Percentiles rank a stretch among this genome's conserved stretches.
Evolutionary conservation across 2,113 vertebrate genomes (phyloP).

Genomic region (Rhinichthys klamathensis): DNA sequence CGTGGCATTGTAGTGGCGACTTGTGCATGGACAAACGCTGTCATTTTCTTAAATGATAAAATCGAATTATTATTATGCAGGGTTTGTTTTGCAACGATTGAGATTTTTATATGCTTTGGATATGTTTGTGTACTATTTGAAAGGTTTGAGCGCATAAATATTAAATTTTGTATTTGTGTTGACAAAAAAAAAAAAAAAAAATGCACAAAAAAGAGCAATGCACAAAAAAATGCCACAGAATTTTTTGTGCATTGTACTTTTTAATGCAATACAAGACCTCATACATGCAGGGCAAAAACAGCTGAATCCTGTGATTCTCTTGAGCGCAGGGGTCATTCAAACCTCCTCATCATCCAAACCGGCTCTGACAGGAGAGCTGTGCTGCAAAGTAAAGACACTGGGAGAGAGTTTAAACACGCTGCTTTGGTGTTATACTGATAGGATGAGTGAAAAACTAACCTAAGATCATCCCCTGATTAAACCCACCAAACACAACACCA

Average conservation of each 20-base stretch:
- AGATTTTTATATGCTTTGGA: background rate
- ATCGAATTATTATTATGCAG: background rate
- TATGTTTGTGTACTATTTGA: background rate
- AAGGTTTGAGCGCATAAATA: background rate
- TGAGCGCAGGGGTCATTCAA: background rate
- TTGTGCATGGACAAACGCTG: background rate
- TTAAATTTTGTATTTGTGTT: background rate
- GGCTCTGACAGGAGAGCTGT: conserved; percentile 19
- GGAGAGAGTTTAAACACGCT: background rate
- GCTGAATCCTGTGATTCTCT: conserved; percentile 5
- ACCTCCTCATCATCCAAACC: conserved; percentile 23
- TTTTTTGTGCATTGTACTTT: background rate
- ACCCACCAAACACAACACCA: background rate
- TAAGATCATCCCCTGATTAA: background rate
- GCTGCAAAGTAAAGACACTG: background rate
- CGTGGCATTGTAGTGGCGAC: too few species aligned
- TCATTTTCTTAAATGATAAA: background rate
- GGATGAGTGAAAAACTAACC: background rate
- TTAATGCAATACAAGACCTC: background rate
- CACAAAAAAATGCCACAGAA: background rate
- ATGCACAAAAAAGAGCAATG: background rate
- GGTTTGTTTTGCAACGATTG: background rate
- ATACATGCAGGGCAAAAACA: background rate
- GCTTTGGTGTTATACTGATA: background rate
- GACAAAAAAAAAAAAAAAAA: too few species aligned